Evolutionary conservation across 1,140 invertebrate genomes (phyloP).

Genomic region (Pseudomyrmex cubaensis): DNA sequence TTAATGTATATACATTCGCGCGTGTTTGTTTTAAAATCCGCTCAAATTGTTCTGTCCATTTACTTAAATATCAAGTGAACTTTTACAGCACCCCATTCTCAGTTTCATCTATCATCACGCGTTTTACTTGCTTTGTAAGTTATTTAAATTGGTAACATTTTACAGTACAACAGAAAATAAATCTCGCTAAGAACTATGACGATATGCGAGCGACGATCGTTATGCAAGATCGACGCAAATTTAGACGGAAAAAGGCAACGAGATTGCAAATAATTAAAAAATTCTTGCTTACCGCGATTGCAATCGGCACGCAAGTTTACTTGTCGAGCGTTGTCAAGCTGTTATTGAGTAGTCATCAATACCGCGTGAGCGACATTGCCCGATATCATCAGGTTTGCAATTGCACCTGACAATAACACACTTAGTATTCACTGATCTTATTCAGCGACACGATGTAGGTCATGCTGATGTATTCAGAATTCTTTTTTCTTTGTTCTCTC

Average conservation of each 20-base stretch:
- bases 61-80: conserved; percentile 3
- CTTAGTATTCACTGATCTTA: conserved; percentile 68
- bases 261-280: conserved; percentile 63
- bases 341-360: conserved; percentile 66
- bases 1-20: too few relatives aligned
- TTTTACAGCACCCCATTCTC: not conserved
- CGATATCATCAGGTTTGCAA: conserved; percentile 66
- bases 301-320: conserved; percentile 57
- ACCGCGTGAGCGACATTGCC: conserved; percentile 61
- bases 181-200: not conserved
- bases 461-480: conserved; percentile 69
- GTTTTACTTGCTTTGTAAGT: not conserved
- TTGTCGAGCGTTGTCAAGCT: conserved; percentile 40
- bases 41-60: not conserved
- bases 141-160: not conserved
- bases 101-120: not conserved
- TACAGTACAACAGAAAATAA: not conserved
- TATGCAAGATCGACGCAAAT: not conserved
- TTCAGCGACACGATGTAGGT: conserved; percentile 69
- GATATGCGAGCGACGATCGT: not conserved
- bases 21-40: conserved; percentile 4
- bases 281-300: conserved; percentile 35
- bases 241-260: not conserved
- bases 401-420: conserved; percentile 63
- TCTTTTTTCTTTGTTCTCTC: conserved; percentile 44